phyloP scores from a whole-genome alignment of 2,797 vertebrate species.

The Bradypodion pumilum region DNA sequence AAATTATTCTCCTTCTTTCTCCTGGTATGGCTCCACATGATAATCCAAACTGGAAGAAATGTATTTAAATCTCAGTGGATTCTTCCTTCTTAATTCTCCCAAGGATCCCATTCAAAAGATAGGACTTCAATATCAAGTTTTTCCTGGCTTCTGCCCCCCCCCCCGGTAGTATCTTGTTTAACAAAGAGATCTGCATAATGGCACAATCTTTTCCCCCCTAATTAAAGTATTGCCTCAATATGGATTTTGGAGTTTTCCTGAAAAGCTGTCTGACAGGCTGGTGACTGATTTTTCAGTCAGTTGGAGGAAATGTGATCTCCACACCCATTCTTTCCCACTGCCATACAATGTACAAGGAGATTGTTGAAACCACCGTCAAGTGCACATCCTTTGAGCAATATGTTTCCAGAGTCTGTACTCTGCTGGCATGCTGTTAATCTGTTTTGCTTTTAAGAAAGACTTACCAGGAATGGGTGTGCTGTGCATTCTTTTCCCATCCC shows the following conservation, averaged over 20 bases:
- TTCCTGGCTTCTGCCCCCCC: neutral
- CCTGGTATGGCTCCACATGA: too few species aligned
- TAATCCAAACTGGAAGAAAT: too few species aligned
- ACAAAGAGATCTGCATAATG: neutral
- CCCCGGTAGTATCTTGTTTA: neutral
- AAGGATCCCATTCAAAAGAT: too few species aligned
- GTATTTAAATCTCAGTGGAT: too few species aligned
- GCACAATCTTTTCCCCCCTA: neutral
- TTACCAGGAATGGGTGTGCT: neutral
- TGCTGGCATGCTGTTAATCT: neutral
- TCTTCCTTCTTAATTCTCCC: too few species aligned
- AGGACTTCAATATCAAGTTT: too few species aligned
- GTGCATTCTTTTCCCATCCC: slow-evolving; percentile 13
- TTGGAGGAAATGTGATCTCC: neutral
- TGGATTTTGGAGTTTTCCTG: neutral
- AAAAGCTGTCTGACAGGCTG: neutral
- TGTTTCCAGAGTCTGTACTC: neutral
- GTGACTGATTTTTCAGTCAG: neutral
- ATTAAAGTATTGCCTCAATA: neutral
- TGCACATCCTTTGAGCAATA: neutral
- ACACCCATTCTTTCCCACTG: neutral
- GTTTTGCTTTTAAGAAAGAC: slow-evolving; percentile 25
- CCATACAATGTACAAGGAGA: neutral
- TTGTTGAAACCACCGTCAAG: neutral
- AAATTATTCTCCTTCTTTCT: too few species aligned